Evolutionary conservation across 2,888 invertebrate species (phyloP), one percentile per base, ranked within the genome.

Genomic region (Criorhina ranunculi): DNA sequence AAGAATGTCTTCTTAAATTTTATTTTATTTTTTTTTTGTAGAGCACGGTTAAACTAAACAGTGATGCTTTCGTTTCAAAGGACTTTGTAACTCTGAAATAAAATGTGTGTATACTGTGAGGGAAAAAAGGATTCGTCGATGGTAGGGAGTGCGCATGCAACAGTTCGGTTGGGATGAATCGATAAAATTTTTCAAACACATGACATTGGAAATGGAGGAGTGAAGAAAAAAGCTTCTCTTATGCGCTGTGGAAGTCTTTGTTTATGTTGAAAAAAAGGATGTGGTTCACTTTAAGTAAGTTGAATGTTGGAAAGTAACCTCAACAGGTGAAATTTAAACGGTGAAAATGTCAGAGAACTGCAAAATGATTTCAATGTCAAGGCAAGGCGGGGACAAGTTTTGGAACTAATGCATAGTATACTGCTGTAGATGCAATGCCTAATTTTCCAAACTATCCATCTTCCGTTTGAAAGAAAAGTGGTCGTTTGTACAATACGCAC

Each of bases 131-230:
- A 72, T 33, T 17, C 57, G 12, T 33, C 11, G 31, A 29, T 49
- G 37, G 37, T 46, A 31, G 40, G 57, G 53, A 80, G 70, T 85
- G 85, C 85, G 85, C 85, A 85, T 70, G 85, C 85, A 85, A 85
- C 85, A 85, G 85, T 80, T 76, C 80, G 46, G 44, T 72, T 37
- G 59, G 33, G 19, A 59, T 44, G 17, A 79, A 80, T 85, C 80
- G 83, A 85, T 76, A 66, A 59, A 15, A 37, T 11, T 70, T 55
- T 70, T 55, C 7, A 19, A 75, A 64, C 73, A 79, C 57, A 70
- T 81, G 81, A 70, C 70, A 76, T 64, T 76, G 81, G 69, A 66
- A 60, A 8, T 35, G 33, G 5, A 11, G 8, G 57, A n/a, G 24
- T 37, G 44, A 3, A 7, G 1, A 15, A 8, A 29, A 29, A 29